Base-by-base conservation (phyloP, 2,888 invertebrate species). In the Latrodectus elegans region DNA sequence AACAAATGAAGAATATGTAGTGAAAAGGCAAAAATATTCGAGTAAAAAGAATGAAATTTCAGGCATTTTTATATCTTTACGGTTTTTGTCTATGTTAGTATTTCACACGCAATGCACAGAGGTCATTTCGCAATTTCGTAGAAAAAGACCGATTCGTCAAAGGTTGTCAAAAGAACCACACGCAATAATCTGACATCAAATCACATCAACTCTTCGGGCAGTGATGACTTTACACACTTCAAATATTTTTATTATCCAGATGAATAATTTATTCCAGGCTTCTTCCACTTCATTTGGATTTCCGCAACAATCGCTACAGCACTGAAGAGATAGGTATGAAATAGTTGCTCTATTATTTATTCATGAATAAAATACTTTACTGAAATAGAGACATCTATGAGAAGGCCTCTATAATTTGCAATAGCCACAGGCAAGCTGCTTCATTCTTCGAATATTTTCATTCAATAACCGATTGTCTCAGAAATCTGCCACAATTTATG, bases 141-240 rank as follows among this genome's bases (percentile, higher is more conserved):
- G 77, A 77, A 77, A 14, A 52, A 60, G 53, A 22, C n/a, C 55
- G 22, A 77, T 77, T 77, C 77, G 77, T 77, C 77, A 77, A 70
- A 52, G 17, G 52, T 52, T 77, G 77, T 77, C 77, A 77, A 68
- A 53, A 14, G 38, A 6, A 38, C 38, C 38, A 38, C 38, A 38
- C 38, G 38, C 38, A 38, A 38, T 38, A 38, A 3, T 38, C 38
- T 38, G 38, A 38, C 38, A 38, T 38, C n/a, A 60, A n/a, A 60
- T 60, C n/a, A 12, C n/a, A 60, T 60, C 60, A 10, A 0, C 26
- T 38, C 38, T 14, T 22, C 26, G 55, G n/a, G 68, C 38, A 26
- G 68, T 26, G 22, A 17, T 17, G 53, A 68, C 67, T 22, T 68
- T 53, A 53, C 52, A 53, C 67, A 11, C 12, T 14, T 26, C 26